Conservation (phyloP, 2,113 vertebrate genomes). For the Upupa epops region DNA sequence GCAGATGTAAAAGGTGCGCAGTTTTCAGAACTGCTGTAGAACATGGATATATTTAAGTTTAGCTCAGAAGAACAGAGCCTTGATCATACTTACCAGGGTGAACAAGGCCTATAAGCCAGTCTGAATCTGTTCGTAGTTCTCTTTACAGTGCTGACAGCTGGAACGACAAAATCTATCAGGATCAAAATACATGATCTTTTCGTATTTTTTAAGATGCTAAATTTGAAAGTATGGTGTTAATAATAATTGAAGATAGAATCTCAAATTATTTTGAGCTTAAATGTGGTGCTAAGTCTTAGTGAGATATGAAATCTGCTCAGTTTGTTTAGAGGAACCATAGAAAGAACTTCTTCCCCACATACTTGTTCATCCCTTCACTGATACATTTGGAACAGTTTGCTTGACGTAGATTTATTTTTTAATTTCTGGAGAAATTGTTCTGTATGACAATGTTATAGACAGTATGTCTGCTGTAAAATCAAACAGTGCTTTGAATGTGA, state of each 20-base stretch:
- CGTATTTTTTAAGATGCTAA: not conserved
- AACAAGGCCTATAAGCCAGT: not conserved
- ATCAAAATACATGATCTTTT: not conserved
- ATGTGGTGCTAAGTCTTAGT: not conserved
- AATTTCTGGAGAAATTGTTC: not conserved
- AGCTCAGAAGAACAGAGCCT: not conserved
- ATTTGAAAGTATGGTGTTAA: not conserved
- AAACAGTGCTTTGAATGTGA: not conserved
- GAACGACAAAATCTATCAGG: not conserved
- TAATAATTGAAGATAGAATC: not conserved
- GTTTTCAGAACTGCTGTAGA: not conserved
- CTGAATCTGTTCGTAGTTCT: not conserved
- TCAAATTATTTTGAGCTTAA: not conserved
- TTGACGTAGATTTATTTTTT: accelerated
- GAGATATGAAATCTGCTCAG: not conserved
- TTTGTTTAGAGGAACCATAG: not conserved
- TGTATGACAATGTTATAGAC: not conserved
- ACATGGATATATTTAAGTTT: not conserved
- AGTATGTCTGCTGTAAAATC: not conserved
- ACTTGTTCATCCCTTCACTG: not conserved
- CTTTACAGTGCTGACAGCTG: not conserved
- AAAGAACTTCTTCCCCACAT: not conserved
- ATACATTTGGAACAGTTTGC: not conserved
- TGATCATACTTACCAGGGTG: not conserved
- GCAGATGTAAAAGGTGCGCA: not conserved